Conservation (phyloP, 2,888 invertebrate species). For the Thumatha senex region DNA sequence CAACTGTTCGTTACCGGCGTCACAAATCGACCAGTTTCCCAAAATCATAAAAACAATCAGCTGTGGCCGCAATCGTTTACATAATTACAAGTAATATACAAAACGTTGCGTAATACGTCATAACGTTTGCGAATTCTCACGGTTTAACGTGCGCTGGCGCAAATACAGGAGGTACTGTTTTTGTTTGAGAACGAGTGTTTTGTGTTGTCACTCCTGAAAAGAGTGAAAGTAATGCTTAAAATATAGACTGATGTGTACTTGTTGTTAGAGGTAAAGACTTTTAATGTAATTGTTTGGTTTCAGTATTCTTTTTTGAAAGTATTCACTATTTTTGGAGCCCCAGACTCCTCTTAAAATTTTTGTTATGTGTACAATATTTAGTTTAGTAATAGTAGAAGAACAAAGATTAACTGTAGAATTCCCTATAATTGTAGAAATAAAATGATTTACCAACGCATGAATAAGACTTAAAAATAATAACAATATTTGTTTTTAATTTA, state of each 20-base stretch:
- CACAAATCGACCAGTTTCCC: slow-evolving; percentile 21
- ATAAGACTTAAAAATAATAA: too few species aligned
- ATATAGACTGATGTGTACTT: neutral
- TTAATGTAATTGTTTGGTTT: too few species aligned
- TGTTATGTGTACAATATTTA: too few species aligned
- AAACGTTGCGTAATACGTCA: slow-evolving; percentile 1
- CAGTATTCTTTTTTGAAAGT: too few species aligned
- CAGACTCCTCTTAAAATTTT: too few species aligned
- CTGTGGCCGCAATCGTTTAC: slow-evolving; percentile 23
- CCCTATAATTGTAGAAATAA: too few species aligned
- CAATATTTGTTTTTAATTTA: too few species aligned
- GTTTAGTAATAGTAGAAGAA: too few species aligned
- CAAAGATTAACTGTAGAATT: too few species aligned
- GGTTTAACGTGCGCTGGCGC: slow-evolving; percentile 3
- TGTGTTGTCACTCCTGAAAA: neutral
- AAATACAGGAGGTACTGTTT: neutral
- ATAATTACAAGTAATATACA: slow-evolving; percentile 9
- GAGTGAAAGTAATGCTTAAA: slow-evolving; percentile 4
- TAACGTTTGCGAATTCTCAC: slow-evolving; percentile 8
- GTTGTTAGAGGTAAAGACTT: neutral
- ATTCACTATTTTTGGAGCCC: too few species aligned
- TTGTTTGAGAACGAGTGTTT: neutral
- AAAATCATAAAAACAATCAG: slow-evolving; percentile 20
- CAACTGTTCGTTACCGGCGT: slow-evolving; percentile 1
- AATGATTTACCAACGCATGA: too few species aligned